Evolutionary conservation across 2,888 invertebrate species (phyloP).

Genomic region (Sphecodes monilicornis): DNA sequence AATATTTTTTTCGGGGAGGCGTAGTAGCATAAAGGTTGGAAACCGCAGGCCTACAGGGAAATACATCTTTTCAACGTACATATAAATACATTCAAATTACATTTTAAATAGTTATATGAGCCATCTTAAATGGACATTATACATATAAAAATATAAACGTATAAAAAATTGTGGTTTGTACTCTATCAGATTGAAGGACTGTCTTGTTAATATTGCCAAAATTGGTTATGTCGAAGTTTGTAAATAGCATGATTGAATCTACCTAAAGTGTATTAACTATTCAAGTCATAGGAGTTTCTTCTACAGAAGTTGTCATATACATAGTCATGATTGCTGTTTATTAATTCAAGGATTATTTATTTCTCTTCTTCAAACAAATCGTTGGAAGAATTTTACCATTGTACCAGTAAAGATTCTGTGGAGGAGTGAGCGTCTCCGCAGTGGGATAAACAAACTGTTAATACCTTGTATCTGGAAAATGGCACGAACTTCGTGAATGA

Average conservation of each 20-base stretch:
- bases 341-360: neutral
- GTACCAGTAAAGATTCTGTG: neutral
- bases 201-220: neutral
- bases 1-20: too few species aligned
- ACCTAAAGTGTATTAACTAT: neutral
- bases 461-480: constrained; percentile 40
- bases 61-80: too few species aligned
- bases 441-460: constrained; percentile 13
- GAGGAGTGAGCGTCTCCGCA: neutral
- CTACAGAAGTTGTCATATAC: too few species aligned
- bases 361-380: neutral
- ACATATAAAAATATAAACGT: too few species aligned
- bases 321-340: too few species aligned
- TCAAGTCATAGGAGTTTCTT: too few species aligned
- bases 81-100: too few species aligned
- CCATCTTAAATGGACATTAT: too few species aligned
- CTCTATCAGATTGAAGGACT: neutral
- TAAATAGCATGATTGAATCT: neutral
- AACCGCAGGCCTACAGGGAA: too few species aligned
- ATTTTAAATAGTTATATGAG: too few species aligned
- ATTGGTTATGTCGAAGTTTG: neutral
- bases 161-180: too few species aligned
- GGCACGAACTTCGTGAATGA: constrained; percentile 34
- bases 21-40: too few species aligned
- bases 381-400: neutral